Conservation (phyloP, 2,797 vertebrate species). For the Emydoidea blandingii region DNA sequence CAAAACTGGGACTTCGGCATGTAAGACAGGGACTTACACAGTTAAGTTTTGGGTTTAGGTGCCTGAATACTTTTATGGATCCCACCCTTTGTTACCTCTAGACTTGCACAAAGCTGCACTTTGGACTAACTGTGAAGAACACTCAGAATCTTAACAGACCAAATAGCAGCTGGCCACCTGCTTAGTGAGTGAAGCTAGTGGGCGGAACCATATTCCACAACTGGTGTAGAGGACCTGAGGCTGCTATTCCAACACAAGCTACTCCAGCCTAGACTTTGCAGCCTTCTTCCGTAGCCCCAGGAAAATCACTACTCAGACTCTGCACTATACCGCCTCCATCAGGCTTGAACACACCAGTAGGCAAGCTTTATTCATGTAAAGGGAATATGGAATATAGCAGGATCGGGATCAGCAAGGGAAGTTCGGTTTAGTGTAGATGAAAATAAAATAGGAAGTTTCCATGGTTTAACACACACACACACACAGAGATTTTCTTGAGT, state of each 20-base stretch:
- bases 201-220: background rate
- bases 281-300: background rate
- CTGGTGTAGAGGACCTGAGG: background rate
- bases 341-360: background rate
- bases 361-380: background rate
- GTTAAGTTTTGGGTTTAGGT: background rate
- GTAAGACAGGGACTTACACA: background rate
- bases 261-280: background rate
- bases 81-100: background rate
- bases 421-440: background rate
- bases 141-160: background rate
- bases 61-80: background rate
- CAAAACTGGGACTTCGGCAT: background rate
- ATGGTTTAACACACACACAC: background rate
- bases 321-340: background rate
- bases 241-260: background rate
- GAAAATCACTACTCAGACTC: background rate
- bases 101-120: background rate
- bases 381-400: background rate
- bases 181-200: accelerated
- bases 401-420: background rate
- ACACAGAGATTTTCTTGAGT: background rate
- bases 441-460: background rate
- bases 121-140: background rate
- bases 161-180: background rate